Evolutionary conservation across 2,113 vertebrate species (phyloP).

Genomic region (Penelope pileata): DNA sequence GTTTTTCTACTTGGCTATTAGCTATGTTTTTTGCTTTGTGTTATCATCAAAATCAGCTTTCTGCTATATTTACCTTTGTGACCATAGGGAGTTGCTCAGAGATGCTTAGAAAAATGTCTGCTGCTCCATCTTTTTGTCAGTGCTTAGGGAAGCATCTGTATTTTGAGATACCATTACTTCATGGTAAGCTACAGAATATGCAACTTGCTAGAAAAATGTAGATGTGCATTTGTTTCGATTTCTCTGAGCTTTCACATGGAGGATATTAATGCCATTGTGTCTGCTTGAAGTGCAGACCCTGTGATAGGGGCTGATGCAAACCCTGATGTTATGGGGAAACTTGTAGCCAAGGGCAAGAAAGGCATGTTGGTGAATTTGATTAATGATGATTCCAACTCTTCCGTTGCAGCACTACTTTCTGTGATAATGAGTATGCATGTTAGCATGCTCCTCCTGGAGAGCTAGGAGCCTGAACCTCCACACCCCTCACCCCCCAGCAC

Average conservation of each 20-base stretch:
- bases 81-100: constrained; percentile 23
- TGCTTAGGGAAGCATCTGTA: neutral
- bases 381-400: neutral
- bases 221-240: neutral
- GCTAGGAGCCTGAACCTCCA: neutral
- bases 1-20: constrained; percentile 52
- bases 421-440: neutral
- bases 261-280: neutral
- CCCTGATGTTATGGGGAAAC: neutral
- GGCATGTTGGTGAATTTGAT: constrained; percentile 9
- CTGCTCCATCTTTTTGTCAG: neutral
- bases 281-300: neutral
- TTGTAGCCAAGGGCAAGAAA: neutral
- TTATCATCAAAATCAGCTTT: constrained; percentile 43
- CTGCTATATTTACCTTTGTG: constrained; percentile 34
- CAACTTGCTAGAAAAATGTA: neutral
- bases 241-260: neutral
- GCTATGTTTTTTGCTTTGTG: constrained; percentile 53
- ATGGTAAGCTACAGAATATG: neutral
- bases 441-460: neutral
- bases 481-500: neutral
- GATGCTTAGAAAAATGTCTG: constrained; percentile 1
- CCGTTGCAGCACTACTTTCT: neutral
- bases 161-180: neutral
- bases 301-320: neutral